Base-by-base conservation (phyloP, 1,140 invertebrate species). In the Pseudachorutes palmiensis region DNA sequence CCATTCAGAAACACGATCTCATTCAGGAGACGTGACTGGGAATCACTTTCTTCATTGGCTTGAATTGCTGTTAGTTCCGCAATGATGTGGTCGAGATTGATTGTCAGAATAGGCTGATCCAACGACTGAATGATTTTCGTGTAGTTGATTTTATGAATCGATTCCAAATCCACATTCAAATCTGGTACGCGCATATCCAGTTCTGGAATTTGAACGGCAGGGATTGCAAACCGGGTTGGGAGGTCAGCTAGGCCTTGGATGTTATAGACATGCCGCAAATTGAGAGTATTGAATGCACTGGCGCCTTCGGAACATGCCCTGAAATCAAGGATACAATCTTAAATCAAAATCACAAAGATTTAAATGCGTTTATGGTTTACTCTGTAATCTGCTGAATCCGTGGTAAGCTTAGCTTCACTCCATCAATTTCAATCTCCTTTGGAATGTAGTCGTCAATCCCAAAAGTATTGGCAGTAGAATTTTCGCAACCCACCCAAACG, bases 61-160 rank as follows among this genome's bases (percentile, higher is more conserved):
- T 55, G 51, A 26, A 55, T 55, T 9, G 24, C 5, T 22, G 51
- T 55, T 5, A 55, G 51, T 55, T 55, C 51, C 5, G 12, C 24
- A 22, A 55, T 55, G 51, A 55, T 55, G 51, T 55, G 51, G 51
- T 55, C 51, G 12, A 55, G 24, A 26, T 55, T 55, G 51, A 55
- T 55, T 14, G 51, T 55, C 14, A 55, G 51, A 22, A 55, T 55
- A 3, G 51, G 51, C 24, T 55, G 51, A 22, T 55, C 51, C 3
- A 55, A 22, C 9, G 51, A 14, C 12, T 55, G 12, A 5, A 55
- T 55, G 51, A 55, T 26, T 14, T 26, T 14, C 3, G 51, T 19
- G 51, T 55, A 55, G 51, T 55, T 55, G 51, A 55, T 14, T 5
- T 22, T 9, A 26, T 55, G 51, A 26, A 55, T 24, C 12, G 51